A percentile compares a stretch with the other conserved stretches of the same genome.
Evolutionary conservation across 2,113 vertebrate species (phyloP).

Genomic region (Bos javanicus): DNA sequence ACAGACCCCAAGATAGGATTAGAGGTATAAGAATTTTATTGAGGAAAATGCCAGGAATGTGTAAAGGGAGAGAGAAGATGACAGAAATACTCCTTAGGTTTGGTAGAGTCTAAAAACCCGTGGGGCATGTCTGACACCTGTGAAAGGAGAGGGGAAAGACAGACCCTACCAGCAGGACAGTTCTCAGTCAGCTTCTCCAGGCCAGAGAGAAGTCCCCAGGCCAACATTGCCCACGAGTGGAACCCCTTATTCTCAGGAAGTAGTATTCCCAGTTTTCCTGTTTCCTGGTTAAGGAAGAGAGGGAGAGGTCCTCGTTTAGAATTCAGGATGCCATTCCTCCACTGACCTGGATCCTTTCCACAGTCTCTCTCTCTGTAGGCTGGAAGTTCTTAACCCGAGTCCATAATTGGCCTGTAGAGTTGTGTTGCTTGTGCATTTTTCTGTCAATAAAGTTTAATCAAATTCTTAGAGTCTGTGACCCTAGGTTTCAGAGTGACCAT

Average conservation of each 20-base stretch:
- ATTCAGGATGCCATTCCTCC: not conserved
- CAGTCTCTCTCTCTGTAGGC: not conserved
- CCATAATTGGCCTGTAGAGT: not conserved
- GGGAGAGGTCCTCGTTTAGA: not conserved
- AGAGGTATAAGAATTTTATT: not conserved
- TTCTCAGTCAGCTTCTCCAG: not conserved
- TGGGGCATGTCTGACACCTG: not conserved
- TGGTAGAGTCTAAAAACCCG: not conserved
- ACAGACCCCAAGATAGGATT: not conserved
- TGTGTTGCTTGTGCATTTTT: slow-evolving; percentile 17
- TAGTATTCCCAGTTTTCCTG: not conserved
- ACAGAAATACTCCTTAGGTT: not conserved
- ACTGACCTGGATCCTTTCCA: not conserved
- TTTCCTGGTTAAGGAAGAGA: not conserved
- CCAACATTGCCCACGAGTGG: not conserved
- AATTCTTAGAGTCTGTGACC: not conserved
- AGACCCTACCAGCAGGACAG: not conserved
- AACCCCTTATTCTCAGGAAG: not conserved
- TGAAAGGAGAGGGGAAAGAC: not conserved
- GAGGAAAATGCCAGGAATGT: not conserved
- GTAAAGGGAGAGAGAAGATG: not conserved
- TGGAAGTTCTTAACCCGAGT: not conserved
- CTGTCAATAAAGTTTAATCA: not conserved
- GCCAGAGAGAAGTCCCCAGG: not conserved
- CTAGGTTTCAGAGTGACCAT: not conserved